These are phyloP conservation scores for Ephestia elutella DNA, from an alignment of 1,140 invertebrate species.

Conservation along the genomic window DNA sequence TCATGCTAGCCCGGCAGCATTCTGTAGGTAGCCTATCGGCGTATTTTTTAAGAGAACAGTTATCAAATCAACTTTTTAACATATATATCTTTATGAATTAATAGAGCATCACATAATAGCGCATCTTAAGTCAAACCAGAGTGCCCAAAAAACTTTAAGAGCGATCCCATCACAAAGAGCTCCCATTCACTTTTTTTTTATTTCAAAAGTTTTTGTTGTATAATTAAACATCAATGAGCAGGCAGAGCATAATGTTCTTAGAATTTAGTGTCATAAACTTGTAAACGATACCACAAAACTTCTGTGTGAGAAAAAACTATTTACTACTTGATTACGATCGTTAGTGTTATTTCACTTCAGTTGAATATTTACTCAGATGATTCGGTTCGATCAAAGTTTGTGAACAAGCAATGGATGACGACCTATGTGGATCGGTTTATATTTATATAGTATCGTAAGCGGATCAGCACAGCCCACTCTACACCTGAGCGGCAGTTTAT, in stretches of 20 bases:
- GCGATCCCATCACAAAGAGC: not conserved
- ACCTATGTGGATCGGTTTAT: not conserved
- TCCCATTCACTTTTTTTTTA: conserved; percentile 17
- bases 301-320: conserved; percentile 42
- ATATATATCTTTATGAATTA: too few species aligned
- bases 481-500: conserved; percentile 64
- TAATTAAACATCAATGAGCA: conserved; percentile 59
- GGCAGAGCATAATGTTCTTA: conserved; percentile 50
- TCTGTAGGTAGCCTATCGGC: too few species aligned
- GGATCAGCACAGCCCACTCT: conserved; percentile 4
- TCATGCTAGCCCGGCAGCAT: too few species aligned
- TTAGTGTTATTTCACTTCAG: conserved; percentile 12
- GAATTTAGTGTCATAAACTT: conserved; percentile 63
- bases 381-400: not conserved
- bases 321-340: not conserved
- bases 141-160: not conserved
- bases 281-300: conserved; percentile 70
- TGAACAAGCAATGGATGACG: conserved; percentile 13
- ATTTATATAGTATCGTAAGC: not conserved
- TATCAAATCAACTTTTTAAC: too few species aligned
- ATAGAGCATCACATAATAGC: too few species aligned
- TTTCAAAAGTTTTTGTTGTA: conserved; percentile 37
- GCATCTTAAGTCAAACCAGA: not conserved
- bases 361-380: conserved; percentile 5
- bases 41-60: too few species aligned